phyloP scores from a whole-genome alignment of 2,888 invertebrate genomes.

The Microctonus hyperodae region DNA sequence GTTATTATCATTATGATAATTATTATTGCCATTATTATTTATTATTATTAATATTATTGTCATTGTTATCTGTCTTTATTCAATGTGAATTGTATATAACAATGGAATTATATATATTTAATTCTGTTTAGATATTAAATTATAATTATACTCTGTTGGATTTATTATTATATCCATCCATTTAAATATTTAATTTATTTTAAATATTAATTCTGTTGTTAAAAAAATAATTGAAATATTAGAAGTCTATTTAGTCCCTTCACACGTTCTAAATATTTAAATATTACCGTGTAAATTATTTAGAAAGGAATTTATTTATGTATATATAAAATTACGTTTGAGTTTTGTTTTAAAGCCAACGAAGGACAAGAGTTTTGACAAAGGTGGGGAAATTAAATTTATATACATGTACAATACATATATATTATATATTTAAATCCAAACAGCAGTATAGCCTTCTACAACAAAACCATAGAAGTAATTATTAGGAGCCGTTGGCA shows the following conservation, averaged over 20 bases:
- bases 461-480: conserved; percentile 15
- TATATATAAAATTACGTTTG: not conserved
- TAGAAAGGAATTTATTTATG: no score
- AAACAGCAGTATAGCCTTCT: conserved; percentile 32
- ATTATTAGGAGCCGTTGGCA: conserved; percentile 39
- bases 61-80: not conserved
- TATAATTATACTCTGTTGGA: no score
- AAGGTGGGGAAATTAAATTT: conserved; percentile 21
- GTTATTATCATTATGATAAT: conserved; percentile 1
- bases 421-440: conserved; percentile 24
- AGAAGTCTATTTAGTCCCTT: no score
- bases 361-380: conserved; percentile 27
- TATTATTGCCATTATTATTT: not conserved
- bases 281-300: no score
- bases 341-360: not conserved
- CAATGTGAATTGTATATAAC: no score
- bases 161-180: no score
- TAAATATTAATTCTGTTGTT: no score
- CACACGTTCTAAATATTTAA: no score
- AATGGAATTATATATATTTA: no score
- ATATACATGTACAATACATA: not conserved
- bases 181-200: no score
- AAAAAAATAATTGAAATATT: no score
- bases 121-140: no score
- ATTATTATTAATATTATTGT: not conserved